Percentiles rank a stretch among this genome's conserved stretches.
phyloP scores from a whole-genome alignment of 2,113 vertebrate genomes.

The Sapayoa aenigma region DNA sequence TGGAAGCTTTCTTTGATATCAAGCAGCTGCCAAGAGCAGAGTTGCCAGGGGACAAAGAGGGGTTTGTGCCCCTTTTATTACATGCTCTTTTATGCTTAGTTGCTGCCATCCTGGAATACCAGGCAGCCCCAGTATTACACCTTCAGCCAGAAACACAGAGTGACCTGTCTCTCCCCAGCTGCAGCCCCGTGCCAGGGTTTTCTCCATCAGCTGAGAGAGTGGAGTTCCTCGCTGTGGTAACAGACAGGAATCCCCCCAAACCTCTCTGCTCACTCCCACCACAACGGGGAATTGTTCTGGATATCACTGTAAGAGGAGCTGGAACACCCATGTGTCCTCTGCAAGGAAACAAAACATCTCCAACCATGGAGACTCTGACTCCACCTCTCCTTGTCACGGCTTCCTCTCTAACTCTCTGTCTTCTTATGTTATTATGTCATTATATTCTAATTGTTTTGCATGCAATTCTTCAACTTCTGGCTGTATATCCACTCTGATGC shows the following conservation, averaged over 20 bases:
- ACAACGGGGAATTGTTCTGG: neutral
- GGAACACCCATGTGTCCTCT: neutral
- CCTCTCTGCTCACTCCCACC: neutral
- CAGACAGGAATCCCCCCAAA: neutral
- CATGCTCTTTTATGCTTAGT: neutral
- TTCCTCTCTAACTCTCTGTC: conserved; percentile 7
- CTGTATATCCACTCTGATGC: neutral
- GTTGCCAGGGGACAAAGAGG: neutral
- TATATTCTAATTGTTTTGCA: conserved; percentile 27
- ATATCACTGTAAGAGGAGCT: neutral
- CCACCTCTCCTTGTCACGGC: neutral
- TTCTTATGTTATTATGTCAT: conserved; percentile 26
- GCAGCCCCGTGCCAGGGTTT: neutral
- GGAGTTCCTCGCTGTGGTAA: neutral
- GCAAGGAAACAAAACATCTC: neutral
- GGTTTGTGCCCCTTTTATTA: neutral
- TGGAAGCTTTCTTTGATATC: neutral
- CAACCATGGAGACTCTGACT: neutral
- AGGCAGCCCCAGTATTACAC: neutral
- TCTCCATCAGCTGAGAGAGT: neutral
- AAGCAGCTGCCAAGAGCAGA: neutral
- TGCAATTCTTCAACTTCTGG: conserved; percentile 10
- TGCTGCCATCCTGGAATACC: fast-evolving
- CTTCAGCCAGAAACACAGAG: neutral
- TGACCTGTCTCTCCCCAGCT: neutral